Base-by-base conservation (phyloP, 2,797 vertebrate genomes). In the Danio albolineatus region DNA sequence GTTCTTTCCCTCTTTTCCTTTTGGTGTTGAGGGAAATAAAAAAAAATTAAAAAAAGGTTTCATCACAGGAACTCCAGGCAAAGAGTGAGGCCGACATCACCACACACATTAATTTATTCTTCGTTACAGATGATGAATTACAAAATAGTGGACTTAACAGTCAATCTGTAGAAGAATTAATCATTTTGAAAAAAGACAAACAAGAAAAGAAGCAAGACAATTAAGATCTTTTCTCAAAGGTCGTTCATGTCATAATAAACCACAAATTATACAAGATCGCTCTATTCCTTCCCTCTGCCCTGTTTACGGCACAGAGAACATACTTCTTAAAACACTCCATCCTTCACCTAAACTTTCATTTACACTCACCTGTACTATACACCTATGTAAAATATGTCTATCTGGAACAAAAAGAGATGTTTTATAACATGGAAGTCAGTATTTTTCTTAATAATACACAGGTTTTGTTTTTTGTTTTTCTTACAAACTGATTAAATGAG, bases 1-100 rank as follows among this genome's bases (percentile, higher is more conserved):
- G 21, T 62, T 28, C 41, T 70, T 67, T 43, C 75, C 53, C n/a
- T 64, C 87, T 92, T 91, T 67, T 69, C 10, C 36, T 43, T 16
- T 56, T 54, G 17, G 85, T 85, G 82, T 83, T 84, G 79, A 84
- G 78, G 84, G 72, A 84, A 72, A 86, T 81, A 78, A 28, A 28
- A 28, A 28, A 28, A 28, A n/a, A n/a, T n/a, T 75, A 87, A 85
- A 88, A 90, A 89, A 88, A 66, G 84, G 83, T 85, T 70, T 60
- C 44, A 70, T 61, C 61, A 69, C 89, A 84, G 82, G 82, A 79
- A 79, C 87, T 85, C 89, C 77, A 85, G 82, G 85, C 7, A 13
- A 73, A 82, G 76, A 81, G 64, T 62, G 62, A 76, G 81, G 82
- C 84, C 85, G 75, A 85, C 76, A 86, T 85, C 87, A 89, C 83